Evolutionary conservation across 2,113 vertebrate genomes (phyloP), one percentile per base, ranked within the genome.

Genomic region (Xiphophorus couchianus): DNA sequence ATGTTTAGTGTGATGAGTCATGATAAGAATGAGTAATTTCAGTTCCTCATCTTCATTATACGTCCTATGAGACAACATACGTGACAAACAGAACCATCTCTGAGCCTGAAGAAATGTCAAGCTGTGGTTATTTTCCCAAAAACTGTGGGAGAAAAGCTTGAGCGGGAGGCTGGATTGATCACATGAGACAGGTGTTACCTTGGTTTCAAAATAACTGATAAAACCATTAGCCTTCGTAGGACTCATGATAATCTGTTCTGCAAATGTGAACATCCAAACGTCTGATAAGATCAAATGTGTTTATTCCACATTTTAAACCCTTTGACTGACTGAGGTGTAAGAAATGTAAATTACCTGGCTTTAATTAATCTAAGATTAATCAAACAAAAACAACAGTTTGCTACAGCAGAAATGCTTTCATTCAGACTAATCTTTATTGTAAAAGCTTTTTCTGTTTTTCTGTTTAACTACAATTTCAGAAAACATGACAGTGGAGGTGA

Each of bases 361-460:
- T 71, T 76, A 81, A 84, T 86, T 71, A 63, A 76, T 62, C 67
- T 70, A 42, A 74, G 61, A 84, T 83, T 84, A 68, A 66, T 72
- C 7, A 63, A 77, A 68, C 69, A 73, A 27, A 82, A 81, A 71
- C 27, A 17, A 66, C 10, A 76, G 63, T 14, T 35, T 74, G 60
- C 66, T 65, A 65, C 61, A 72, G 51, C 60, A 14, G 35, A 84
- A 61, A 51, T 74, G 69, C 30, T 37, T 10, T 37, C 10, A 37
- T 37, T 37, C 35, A 12, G 35, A 37, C 35, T 37, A 12, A 37
- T 37, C 35, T 37, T 37, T 12, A 37, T 37, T 22, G 22, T 7
- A 25, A 54, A 25, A 25, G 22, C 22, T 54, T 25, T 54, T 54
- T 19, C 14, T 51, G 35, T 54, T 25, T 54, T 54, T 19, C 14